phyloP scores from a whole-genome alignment of 1,140 invertebrate species.

The Atopsyche davidsoni region DNA sequence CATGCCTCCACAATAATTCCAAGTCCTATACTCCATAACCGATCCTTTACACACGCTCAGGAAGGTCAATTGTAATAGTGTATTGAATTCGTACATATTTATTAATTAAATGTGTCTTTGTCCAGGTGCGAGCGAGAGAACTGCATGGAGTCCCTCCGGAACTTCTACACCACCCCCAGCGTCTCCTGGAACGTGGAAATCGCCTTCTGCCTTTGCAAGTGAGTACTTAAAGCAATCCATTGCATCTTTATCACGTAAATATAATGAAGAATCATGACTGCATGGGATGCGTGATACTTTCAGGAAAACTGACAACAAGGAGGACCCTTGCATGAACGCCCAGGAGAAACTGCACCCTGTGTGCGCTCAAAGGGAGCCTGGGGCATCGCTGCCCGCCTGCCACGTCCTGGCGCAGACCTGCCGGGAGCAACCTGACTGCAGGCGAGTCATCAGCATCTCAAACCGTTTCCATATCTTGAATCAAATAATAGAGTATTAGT shows the following conservation, averaged over 20 bases:
- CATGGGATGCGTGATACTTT: conserved; percentile 18
- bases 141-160: conserved; percentile 81
- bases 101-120: conserved; percentile 1
- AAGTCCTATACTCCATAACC: no score
- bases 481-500: no score
- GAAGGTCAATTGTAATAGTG: no score
- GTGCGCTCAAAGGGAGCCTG: conserved; percentile 71
- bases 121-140: conserved; percentile 68
- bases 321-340: conserved; percentile 78
- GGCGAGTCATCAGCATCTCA: conserved; percentile 49
- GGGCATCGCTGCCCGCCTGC: conserved; percentile 68
- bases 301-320: conserved; percentile 70
- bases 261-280: no score
- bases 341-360: conserved; percentile 82
- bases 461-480: no score
- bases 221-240: no score
- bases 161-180: conserved; percentile 73
- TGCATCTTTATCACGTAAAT: background rate
- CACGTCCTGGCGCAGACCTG: conserved; percentile 73
- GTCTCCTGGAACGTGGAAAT: conserved; percentile 78
- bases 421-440: conserved; percentile 66
- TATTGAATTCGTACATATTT: no score
- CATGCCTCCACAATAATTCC: no score
- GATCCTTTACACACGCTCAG: no score
- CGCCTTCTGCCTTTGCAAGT: conserved; percentile 90